Conservation (phyloP, 1,140 invertebrate genomes). For the Scylla paramamosain region DNA sequence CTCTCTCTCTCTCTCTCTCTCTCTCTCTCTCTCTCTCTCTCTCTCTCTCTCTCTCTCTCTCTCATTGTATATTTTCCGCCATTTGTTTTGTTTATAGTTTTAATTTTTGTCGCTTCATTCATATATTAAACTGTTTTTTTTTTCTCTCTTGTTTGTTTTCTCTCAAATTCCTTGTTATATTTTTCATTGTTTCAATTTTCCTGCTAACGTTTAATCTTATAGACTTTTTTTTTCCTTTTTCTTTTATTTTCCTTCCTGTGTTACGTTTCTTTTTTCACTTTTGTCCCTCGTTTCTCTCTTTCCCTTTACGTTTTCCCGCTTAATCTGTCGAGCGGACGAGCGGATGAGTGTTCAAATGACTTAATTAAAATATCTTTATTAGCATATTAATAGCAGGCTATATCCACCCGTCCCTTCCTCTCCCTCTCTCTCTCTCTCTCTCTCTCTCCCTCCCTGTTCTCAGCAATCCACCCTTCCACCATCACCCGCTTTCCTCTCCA, state of each 20-base stretch:
- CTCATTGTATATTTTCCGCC: background rate
- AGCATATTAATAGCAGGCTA: background rate
- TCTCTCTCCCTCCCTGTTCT: background rate
- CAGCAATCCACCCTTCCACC: no score
- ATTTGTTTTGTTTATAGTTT: no score
- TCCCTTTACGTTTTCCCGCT: no score
- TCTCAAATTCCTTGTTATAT: background rate
- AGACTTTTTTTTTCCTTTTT: background rate
- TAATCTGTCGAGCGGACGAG: no score
- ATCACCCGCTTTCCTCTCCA: no score
- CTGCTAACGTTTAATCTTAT: background rate
- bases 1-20: no score
- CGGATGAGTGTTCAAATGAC: no score
- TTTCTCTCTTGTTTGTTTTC: background rate
- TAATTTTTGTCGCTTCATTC: no score
- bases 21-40: no score
- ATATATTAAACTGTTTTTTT: background rate
- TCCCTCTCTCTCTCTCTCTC: background rate
- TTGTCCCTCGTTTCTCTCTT: no score
- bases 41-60: background rate
- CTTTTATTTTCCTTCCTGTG: background rate
- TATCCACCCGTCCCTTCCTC: background rate
- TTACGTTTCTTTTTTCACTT: background rate
- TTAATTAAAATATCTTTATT: background rate
- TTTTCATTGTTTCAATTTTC: background rate